phyloP scores from a whole-genome alignment of 2,888 invertebrate species.

The Leptopilina myrica region DNA sequence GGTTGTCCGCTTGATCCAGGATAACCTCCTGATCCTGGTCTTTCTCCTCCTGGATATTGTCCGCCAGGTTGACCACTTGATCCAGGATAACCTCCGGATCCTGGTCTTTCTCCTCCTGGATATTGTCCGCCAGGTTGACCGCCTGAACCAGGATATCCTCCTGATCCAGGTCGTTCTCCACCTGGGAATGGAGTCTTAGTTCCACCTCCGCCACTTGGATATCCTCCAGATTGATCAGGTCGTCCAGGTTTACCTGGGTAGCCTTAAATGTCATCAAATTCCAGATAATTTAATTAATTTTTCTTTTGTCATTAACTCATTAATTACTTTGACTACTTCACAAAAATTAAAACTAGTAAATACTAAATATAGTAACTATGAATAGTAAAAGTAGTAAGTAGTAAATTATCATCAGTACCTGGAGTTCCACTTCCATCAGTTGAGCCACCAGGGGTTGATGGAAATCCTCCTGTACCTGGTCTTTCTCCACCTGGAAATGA shows the following conservation, averaged over 20 bases:
- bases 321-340: too few relatives aligned
- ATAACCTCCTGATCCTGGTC: constrained; percentile 33
- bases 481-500: background rate
- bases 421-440: constrained; percentile 8
- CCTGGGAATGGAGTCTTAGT: constrained; percentile 27
- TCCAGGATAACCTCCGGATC: constrained; percentile 37
- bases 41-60: constrained; percentile 60
- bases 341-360: too few relatives aligned
- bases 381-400: too few relatives aligned
- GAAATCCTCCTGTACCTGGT: background rate
- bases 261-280: background rate
- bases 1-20: constrained; percentile 21
- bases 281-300: too few relatives aligned
- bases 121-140: constrained; percentile 61
- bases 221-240: constrained; percentile 1
- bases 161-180: constrained; percentile 35
- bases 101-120: constrained; percentile 53
- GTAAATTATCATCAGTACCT: too few relatives aligned
- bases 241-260: constrained; percentile 42
- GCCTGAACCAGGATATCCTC: constrained; percentile 48
- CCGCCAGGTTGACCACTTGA: constrained; percentile 56
- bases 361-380: too few relatives aligned
- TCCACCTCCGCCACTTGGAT: constrained; percentile 48
- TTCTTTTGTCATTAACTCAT: too few relatives aligned
- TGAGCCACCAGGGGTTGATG: constrained; percentile 9